These are phyloP conservation scores for Cyrtonyx montezumae DNA, from an alignment of 2,113 vertebrate genomes.

Conservation along the genomic window DNA sequence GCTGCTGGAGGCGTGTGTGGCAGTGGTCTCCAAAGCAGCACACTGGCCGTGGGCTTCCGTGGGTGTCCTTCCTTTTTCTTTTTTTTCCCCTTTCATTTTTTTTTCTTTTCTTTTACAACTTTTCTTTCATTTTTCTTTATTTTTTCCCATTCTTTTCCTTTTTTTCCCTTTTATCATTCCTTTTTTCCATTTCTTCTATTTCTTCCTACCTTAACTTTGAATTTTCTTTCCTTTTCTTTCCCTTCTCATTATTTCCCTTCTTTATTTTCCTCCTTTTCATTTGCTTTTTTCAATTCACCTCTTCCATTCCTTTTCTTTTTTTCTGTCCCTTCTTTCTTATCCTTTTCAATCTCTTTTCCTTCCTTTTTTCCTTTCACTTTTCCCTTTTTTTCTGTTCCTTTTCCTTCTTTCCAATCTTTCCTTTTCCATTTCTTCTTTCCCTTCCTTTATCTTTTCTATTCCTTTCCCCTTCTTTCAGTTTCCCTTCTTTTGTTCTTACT, in stretches of 20 bases:
- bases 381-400: not conserved
- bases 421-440: too few relatives aligned
- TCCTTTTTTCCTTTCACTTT: not conserved
- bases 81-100: too few relatives aligned
- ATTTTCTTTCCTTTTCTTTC: not conserved
- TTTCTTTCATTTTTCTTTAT: not conserved
- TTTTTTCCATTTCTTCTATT: too few relatives aligned
- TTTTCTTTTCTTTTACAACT: too few relatives aligned
- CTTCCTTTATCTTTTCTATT: not conserved
- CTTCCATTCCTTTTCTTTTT: not conserved
- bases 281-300: not conserved
- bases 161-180: not conserved
- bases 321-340: not conserved
- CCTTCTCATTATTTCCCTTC: not conserved
- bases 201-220: too few relatives aligned
- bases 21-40: accelerated
- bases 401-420: too few relatives aligned
- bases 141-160: not conserved
- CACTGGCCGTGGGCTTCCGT: not conserved
- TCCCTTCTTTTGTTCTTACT: too few relatives aligned
- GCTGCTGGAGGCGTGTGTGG: accelerated
- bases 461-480: not conserved
- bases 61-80: not conserved
- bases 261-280: not conserved
- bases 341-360: not conserved